Evolutionary conservation across 2,888 invertebrate genomes (phyloP).

Genomic region (Yponomeuta plumbellus): DNA sequence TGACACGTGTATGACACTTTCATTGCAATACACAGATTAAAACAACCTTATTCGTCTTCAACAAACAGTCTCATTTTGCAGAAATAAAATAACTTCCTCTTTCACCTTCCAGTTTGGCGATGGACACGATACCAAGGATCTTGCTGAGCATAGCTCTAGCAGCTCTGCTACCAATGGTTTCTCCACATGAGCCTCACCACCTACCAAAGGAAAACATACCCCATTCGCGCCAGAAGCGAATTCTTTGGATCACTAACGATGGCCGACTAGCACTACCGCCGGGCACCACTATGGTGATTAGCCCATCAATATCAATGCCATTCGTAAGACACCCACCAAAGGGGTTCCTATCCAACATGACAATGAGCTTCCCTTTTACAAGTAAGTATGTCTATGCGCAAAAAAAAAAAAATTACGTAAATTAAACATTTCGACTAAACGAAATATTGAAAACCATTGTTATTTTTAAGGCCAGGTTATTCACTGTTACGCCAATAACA

Average conservation of each 20-base stretch:
- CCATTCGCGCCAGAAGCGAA: conserved; percentile 87
- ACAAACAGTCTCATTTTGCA: too few relatives aligned
- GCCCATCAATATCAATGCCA: conserved; percentile 88
- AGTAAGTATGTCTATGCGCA: conserved; percentile 75
- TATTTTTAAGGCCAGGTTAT: too few relatives aligned
- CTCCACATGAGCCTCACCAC: conserved; percentile 45
- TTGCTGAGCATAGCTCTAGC: conserved; percentile 66
- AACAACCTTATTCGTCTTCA: too few relatives aligned
- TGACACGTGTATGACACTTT: too few relatives aligned
- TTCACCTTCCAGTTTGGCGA: conserved; percentile 43
- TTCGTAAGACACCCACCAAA: conserved; percentile 90
- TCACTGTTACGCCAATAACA: conserved; percentile 35
- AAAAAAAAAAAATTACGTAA: too few relatives aligned
- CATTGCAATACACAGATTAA: too few relatives aligned
- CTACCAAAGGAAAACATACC: conserved; percentile 63
- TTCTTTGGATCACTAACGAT: conserved; percentile 91
- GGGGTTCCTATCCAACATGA: conserved; percentile 89
- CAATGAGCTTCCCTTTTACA: conserved; percentile 88
- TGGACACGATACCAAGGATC: conserved; percentile 65
- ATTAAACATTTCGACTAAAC: too few relatives aligned
- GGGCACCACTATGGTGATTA: conserved; percentile 86
- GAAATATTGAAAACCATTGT: too few relatives aligned
- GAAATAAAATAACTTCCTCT: too few relatives aligned
- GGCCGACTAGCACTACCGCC: conserved; percentile 89
- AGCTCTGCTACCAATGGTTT: conserved; percentile 59